Evolutionary conservation across 2,797 vertebrate genomes (phyloP).

Genomic region (Natrix natrix): DNA sequence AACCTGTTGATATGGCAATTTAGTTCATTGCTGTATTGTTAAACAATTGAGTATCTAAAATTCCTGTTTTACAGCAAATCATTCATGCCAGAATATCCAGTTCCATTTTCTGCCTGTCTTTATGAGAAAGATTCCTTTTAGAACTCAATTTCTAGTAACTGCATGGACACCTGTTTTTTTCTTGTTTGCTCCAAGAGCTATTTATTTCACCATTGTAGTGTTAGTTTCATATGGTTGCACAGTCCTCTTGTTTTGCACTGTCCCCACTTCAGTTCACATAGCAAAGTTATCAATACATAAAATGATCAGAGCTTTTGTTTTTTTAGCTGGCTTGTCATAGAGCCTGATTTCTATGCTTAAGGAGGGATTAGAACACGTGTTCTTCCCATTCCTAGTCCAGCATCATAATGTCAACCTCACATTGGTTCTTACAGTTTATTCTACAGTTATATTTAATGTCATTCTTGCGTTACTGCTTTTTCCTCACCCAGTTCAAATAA

Average conservation of each 20-base stretch:
- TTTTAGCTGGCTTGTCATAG: background rate
- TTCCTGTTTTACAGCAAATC: background rate
- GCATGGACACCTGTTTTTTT: background rate
- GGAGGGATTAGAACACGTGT: background rate
- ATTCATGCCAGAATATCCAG: background rate
- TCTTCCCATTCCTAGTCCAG: background rate
- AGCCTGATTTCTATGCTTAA: background rate
- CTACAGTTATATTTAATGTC: background rate
- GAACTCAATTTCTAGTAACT: background rate
- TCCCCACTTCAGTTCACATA: background rate
- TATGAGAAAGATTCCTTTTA: background rate
- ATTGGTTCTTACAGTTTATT: background rate
- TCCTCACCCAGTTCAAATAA: background rate
- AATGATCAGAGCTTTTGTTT: background rate
- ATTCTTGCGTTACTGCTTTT: background rate
- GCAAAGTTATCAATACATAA: background rate
- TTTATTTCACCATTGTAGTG: background rate
- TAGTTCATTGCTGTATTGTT: background rate
- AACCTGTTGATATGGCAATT: background rate
- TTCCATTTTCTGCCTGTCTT: background rate
- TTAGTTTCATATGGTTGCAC: background rate
- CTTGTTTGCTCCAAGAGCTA: background rate
- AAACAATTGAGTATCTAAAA: background rate
- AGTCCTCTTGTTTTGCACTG: background rate
- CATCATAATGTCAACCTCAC: background rate